Conservation (phyloP, 64 coral and sea anemone species). For the Porites australiensis region DNA sequence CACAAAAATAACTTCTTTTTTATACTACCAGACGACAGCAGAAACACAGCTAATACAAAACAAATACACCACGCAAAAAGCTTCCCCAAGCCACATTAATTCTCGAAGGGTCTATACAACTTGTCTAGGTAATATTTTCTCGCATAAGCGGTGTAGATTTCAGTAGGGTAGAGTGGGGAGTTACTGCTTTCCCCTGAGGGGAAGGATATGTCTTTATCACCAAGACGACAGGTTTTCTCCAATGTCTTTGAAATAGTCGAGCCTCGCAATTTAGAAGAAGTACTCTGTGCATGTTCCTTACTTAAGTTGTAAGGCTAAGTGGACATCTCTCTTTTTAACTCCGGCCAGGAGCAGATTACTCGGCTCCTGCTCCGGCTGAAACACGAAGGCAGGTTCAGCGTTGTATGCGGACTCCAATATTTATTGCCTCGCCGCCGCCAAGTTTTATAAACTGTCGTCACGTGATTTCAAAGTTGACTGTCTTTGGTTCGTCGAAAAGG, state of each 20-base stretch:
- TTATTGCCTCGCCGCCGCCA: not conserved
- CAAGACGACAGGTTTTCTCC: not conserved
- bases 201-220: not conserved
- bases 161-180: not conserved
- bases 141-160: not conserved
- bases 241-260: not conserved
- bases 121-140: no score
- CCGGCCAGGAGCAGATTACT: no score
- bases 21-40: not conserved
- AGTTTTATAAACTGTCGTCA: not conserved
- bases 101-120: not conserved
- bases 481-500: constrained; percentile 10
- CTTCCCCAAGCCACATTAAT: not conserved
- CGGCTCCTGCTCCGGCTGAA: not conserved
- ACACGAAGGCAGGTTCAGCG: not conserved
- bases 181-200: not conserved
- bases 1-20: constrained; percentile 23
- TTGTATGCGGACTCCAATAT: not conserved
- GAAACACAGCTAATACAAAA: no score
- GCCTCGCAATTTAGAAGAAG: not conserved
- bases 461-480: constrained; percentile 21
- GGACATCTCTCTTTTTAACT: not conserved
- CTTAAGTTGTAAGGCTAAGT: not conserved
- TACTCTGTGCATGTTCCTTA: not conserved
- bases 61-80: not conserved